Base-by-base conservation (phyloP, 1,140 invertebrate genomes). In the Cephus cinctus region DNA sequence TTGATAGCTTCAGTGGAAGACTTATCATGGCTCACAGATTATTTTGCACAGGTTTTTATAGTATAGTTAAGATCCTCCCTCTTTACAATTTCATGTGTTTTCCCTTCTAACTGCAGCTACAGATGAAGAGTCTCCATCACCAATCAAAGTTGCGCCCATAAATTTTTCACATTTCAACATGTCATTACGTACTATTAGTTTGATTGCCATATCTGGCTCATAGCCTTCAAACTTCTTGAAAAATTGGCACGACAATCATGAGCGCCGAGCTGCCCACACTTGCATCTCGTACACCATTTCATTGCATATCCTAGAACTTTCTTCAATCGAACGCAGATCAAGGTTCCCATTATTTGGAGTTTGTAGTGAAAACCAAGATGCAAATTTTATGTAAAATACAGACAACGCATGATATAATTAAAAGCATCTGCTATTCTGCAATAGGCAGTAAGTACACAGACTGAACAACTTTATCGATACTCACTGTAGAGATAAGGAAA, bases 201-300 rank as follows among this genome's bases (percentile, higher is more conserved):
- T 14, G 22, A 25, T 36, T 2, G 25, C 49, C 20, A 43, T 32
- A 46, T 20, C 23, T 9, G 38, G 25, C 15, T 52, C 43, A 52
- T 52, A 2, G 40, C 50, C 31, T 52, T 52, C 8, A 21, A 21
- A 23, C 40, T 44, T 3, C 50, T 34, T 4, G 31, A 11, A 23
- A 44, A 52, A 18, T 52, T 52, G 2, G 11, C 8, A 6, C 25
- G 32, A 21, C 43, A 46, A 25, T 52, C 43, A 31, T 52, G 50
- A 16, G 19, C 35, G 2, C 27, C 19, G 14, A 23, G 15, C 20
- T 22, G 11, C 18, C 5, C 15, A 35, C 32, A 16, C 18, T 16
- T 35, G 32, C 32, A 35, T 35, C 18, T 35, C 32, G 32, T 35
- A 16, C 32, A 35, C 32, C 32, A 35, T 35, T 35, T 35, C 18